Conservation (phyloP, 2,797 vertebrate genomes). For the Peromyscus aztecus region DNA sequence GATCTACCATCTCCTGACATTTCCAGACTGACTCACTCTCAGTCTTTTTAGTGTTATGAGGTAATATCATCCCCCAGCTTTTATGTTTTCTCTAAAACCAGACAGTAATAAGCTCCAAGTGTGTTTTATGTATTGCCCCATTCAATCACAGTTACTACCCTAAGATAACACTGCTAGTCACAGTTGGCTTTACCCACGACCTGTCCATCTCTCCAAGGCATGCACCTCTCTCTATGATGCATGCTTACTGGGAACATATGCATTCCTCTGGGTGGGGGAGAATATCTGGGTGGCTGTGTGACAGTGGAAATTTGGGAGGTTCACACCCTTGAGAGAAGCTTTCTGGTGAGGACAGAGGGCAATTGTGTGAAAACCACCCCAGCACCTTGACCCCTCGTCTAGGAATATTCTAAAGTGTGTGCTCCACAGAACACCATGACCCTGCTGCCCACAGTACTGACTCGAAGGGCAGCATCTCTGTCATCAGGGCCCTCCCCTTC, state of each 20-base stretch:
- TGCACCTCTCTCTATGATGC: background rate
- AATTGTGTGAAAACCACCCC: background rate
- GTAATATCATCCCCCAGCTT: background rate
- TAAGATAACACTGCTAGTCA: background rate
- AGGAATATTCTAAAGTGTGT: background rate
- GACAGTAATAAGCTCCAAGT: background rate
- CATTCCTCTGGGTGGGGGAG: background rate
- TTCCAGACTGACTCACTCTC: background rate
- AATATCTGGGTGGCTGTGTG: background rate
- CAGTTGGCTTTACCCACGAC: background rate
- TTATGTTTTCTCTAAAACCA: background rate
- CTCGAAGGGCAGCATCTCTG: too few relatives aligned
- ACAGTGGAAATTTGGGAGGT: background rate
- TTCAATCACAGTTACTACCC: background rate
- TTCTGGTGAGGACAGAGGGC: background rate
- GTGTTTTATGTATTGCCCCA: background rate
- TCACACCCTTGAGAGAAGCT: background rate
- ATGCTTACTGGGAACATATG: too few relatives aligned
- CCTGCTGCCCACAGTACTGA: too few relatives aligned
- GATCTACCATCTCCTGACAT: background rate
- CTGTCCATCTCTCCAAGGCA: background rate
- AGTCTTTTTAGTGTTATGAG: background rate
- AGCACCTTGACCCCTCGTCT: background rate
- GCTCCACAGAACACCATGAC: background rate
- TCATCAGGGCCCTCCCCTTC: rapidly evolving